Conservation (phyloP, 1,140 invertebrate species). For the Tachypleus tridentatus region DNA sequence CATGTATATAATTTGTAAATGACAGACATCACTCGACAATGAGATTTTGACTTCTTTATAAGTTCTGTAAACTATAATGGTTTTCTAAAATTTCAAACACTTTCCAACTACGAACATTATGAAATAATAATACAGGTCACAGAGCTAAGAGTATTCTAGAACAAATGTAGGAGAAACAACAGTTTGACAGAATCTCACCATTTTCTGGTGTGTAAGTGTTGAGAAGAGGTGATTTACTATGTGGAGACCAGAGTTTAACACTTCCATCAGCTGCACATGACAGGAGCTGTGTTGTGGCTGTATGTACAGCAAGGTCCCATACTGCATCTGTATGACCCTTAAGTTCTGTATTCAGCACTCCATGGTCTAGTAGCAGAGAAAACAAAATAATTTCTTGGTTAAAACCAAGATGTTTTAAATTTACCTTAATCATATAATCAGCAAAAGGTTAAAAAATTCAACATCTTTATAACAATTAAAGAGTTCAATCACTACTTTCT, state of each 20-base stretch:
- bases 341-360: constrained; percentile 62
- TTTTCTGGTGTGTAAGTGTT: constrained; percentile 70
- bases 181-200: constrained; percentile 33
- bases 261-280: constrained; percentile 92
- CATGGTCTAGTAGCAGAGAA: constrained; percentile 48
- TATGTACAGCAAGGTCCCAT: constrained; percentile 83
- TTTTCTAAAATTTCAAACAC: background rate
- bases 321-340: constrained; percentile 90
- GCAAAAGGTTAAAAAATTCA: no score
- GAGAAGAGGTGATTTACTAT: constrained; percentile 58
- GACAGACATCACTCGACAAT: no score
- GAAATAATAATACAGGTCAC: background rate
- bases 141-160: background rate
- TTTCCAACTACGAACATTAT: background rate
- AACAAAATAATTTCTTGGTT: background rate
- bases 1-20: no score
- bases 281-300: constrained; percentile 58
- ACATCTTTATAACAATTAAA: no score
- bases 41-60: no score
- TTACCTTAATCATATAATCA: no score
- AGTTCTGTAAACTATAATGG: no score
- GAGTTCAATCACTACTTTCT: no score
- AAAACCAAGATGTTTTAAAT: no score
- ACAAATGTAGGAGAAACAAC: background rate
- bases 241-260: constrained; percentile 83